Base-by-base conservation (phyloP, 2,888 invertebrate species). In the Schizaphis graminum region DNA sequence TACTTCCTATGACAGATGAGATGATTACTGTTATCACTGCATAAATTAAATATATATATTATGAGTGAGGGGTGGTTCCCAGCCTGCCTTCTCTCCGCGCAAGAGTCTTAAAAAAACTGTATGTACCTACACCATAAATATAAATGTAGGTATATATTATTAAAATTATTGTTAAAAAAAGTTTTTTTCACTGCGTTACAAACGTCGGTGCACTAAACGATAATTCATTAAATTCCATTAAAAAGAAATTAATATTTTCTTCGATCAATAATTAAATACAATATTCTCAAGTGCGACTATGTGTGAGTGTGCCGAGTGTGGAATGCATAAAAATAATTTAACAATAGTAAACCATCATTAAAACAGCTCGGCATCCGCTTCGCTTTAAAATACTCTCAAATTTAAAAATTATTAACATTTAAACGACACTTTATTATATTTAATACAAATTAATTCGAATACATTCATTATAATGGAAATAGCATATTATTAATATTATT, bases 11-110 rank as follows among this genome's bases (percentile, higher is more conserved):
- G 16, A 21, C n/a, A 35, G 7, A 67, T 16, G 13, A n/a, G 4
- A n/a, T n/a, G n/a, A 67, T 67, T n/a, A 67, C 16, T n/a, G 16
- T 67, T 16, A 67, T 13, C 35, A 47, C 7, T 47, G 7, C 44
- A 47, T 0, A 7, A 47, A 7, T 47, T 47, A 47, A 47, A 7
- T 47, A 47, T 2, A 7, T 47, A 47, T 2, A 16, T 5, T 67
- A 67, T 16, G n/a, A 13, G n/a, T n/a, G n/a, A 67, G 11, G 61
- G 3, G 28, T 4, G 11, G n/a, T 67, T 67, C n/a, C 1, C 3
- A 5, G 67, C 1, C n/a, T n/a, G 5, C n/a, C 0, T 1, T 67
- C 0, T 1, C 4, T 1, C 4, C n/a, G 1, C n/a, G 16, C 35
- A 21, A 8, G 2, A 21, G 21, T 35, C 21, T 77, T 21, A 77